Base-by-base conservation (phyloP, 2,888 invertebrate genomes). In the Athetis lepigone region DNA sequence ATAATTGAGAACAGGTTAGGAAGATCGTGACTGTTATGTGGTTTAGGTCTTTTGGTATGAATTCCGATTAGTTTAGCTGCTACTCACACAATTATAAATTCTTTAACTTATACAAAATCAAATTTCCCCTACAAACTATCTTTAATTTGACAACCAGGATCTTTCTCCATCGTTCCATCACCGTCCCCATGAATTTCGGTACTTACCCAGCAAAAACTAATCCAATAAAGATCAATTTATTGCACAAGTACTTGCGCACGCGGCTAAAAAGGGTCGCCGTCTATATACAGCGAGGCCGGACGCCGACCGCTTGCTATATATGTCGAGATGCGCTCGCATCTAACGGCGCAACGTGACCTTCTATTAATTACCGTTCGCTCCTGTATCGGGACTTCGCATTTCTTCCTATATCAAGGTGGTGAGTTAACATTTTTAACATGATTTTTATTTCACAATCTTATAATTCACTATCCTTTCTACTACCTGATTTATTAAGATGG, bases 311-410 rank as follows among this genome's bases (percentile, higher is more conserved):
- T 76, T 80, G 82, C 89, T 89, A 83, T 91, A 91, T 88, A 92
- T 81, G 92, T 86, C 88, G 85, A 83, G 91, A 90, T 89, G 92
- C 88, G 91, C 89, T 77, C 88, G 89, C 90, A 86, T 85, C 86
- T 91, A 91, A 93, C 92, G 92, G 92, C 85, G 84, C 83, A 79
- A 82, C 58, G 83, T 89, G 92, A 91, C 92, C 92, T 91, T 91
- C 92, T 92, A 92, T 92, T 92, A 92, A 93, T 93, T 92, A 92
- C 93, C 91, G 92, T 92, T 92, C 82, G 83, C 86, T 84, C 86
- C 90, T 88, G 84, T 82, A 87, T 88, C 85, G 87, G 88, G 86
- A 84, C 82, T 81, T 80, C 65, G 77, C 61, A 77, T 83, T 82
- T 80, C 80, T 84, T 84, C 81, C 84, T 80, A 77, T 27, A 19